Conservation (phyloP, 1,140 invertebrate genomes). For the Gryllus bimaculatus region DNA sequence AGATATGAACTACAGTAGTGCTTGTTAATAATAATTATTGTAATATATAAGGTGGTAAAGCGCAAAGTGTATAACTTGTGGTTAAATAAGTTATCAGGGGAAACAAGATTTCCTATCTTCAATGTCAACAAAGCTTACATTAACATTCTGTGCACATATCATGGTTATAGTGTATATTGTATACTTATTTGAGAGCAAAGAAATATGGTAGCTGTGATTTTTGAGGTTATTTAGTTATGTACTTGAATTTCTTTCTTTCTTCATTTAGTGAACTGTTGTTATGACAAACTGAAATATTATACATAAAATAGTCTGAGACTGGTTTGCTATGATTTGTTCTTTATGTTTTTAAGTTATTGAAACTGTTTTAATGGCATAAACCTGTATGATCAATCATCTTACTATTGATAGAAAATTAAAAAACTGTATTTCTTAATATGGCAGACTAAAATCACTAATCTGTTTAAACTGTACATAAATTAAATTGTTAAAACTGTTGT, state of each 20-base stretch:
- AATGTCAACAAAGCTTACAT: slow-evolving; percentile 13
- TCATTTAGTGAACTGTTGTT: neutral
- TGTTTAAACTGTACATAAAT: no score
- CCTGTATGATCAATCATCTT: no score
- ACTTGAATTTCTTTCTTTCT: neutral
- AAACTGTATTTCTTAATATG: no score
- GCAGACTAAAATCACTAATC: no score
- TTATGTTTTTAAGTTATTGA: neutral
- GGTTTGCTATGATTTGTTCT: neutral
- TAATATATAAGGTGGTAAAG: slow-evolving; percentile 9
- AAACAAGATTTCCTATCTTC: neutral
- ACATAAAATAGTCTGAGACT: neutral
- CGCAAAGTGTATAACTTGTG: neutral
- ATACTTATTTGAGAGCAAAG: neutral
- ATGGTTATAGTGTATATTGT: slow-evolving; percentile 9
- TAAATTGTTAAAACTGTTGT: no score
- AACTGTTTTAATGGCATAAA: no score
- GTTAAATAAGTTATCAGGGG: neutral
- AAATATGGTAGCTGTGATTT: slow-evolving; percentile 5
- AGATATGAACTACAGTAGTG: slow-evolving; percentile 9
- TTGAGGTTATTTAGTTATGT: neutral
- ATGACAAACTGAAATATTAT: neutral
- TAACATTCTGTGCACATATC: slow-evolving; percentile 21
- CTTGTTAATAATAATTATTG: slow-evolving; percentile 12
- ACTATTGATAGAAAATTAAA: no score